Evolutionary conservation across 2,888 invertebrate genomes (phyloP), one percentile per base, ranked within the genome.

Genomic region (Augiades crinisus): DNA sequence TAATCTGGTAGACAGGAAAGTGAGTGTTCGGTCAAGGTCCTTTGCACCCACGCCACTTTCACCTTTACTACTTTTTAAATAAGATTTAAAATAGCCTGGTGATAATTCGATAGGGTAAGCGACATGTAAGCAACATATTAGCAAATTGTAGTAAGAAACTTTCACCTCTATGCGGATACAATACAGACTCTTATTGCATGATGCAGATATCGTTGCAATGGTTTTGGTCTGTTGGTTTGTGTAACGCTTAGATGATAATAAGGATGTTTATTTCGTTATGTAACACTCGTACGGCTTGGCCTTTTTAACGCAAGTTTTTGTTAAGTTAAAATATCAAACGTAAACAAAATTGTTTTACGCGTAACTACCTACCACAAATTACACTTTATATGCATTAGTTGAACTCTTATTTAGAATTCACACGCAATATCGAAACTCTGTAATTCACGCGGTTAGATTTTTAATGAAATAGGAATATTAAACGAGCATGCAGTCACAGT

Each of bases 11-110:
- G 41, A 27, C 38, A 59, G 55, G 60, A 61, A 63, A 63, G 65
- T 60, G 62, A 63, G 62, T 57, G 53, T 54, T 53, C 45, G 63
- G 65, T 65, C 65, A 67, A 67, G 65, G 67, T 58, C 56, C 13
- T 30, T 7, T 10, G 2, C 12, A 19, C n/a, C 33, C 45, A 37
- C 37, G 43, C 44, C 38, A 49, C 47, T 53, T 52, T 53, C 49
- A 47, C 52, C 21, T 31, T 47, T 38, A 38, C 14, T n/a, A 1
- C 6, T n/a, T 13, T 47, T 21, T n/a, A 21, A 38, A 47, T 47
- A 47, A 47, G 47, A 14, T 38, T 31, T 14, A 47, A 21, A 47
- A 14, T 47, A 31, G 37, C 47, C 8, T 38, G 16, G 13, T 4
- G 16, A 17, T 12, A 47, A 12, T 19, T 19, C 13, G 13, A 36